phyloP scores from a whole-genome alignment of 2,797 vertebrate species.

The Cichlasoma orientale region DNA sequence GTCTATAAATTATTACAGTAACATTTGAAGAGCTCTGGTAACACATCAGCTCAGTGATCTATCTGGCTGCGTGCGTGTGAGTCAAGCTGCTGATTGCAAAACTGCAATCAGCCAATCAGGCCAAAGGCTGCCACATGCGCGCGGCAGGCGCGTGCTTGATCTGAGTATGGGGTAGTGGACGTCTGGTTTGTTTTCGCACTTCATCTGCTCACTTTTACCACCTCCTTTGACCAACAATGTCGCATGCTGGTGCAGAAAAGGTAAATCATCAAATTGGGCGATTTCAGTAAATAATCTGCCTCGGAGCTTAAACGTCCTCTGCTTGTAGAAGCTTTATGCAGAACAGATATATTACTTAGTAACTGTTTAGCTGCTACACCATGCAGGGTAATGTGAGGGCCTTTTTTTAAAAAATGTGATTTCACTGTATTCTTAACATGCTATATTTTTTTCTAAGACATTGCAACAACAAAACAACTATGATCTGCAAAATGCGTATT shows the following conservation, averaged over 20 bases:
- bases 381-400: background rate
- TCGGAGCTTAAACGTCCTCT: background rate
- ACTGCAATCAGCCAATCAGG: constrained; percentile 39
- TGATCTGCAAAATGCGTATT: background rate
- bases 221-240: constrained; percentile 38
- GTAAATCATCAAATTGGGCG: constrained; percentile 33
- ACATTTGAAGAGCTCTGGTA: background rate
- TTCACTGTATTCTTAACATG: background rate
- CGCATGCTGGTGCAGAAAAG: constrained; percentile 48
- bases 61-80: background rate
- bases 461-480: background rate
- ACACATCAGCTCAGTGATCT: background rate
- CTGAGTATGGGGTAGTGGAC: background rate
- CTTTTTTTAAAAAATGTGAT: background rate
- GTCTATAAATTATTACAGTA: background rate
- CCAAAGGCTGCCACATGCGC: background rate
- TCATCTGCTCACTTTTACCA: background rate
- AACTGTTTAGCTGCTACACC: background rate
- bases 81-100: background rate
- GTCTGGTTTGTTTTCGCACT: background rate
- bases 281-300: background rate
- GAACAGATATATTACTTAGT: background rate
- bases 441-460: background rate
- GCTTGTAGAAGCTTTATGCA: background rate
- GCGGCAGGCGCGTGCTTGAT: background rate